Evolutionary conservation across 2,797 vertebrate species (phyloP).

Genomic region (Pseudotriccus pelzelni): DNA sequence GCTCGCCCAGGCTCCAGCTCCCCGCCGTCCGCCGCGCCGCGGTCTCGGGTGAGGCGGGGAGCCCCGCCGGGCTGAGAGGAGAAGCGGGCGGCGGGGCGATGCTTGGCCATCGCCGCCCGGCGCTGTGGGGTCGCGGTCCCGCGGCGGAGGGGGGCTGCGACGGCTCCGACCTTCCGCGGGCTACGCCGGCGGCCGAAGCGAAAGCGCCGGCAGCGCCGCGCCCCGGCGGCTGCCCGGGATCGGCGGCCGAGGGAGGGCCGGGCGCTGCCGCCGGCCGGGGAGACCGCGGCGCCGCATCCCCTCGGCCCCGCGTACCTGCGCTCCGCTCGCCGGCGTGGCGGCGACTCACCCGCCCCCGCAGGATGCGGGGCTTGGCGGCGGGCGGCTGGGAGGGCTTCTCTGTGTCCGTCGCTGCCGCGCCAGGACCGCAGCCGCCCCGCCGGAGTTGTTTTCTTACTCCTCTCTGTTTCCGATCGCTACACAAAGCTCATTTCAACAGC

Average conservation of each 20-base stretch:
- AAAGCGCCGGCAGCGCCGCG: slow-evolving; percentile 17
- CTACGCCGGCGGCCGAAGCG: neutral
- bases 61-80: neutral
- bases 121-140: neutral
- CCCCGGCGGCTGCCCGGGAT: neutral
- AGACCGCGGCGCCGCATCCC: neutral
- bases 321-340: neutral
- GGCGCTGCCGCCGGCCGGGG: neutral
- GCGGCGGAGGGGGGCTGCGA: neutral
- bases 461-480: neutral
- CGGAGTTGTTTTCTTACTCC: neutral
- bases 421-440: neutral
- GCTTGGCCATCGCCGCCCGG: neutral
- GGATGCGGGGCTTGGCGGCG: neutral
- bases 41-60: neutral
- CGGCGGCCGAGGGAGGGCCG: neutral
- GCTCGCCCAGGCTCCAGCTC: neutral
- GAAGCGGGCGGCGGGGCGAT: neutral
- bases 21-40: neutral
- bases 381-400: neutral
- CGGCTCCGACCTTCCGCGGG: neutral
- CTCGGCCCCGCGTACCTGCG: neutral
- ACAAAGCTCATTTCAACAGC: neutral
- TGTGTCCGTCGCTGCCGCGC: neutral
- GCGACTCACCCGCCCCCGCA: neutral